Base-by-base conservation (phyloP, 1,140 invertebrate species). In the Caligus rogercresseyi region DNA sequence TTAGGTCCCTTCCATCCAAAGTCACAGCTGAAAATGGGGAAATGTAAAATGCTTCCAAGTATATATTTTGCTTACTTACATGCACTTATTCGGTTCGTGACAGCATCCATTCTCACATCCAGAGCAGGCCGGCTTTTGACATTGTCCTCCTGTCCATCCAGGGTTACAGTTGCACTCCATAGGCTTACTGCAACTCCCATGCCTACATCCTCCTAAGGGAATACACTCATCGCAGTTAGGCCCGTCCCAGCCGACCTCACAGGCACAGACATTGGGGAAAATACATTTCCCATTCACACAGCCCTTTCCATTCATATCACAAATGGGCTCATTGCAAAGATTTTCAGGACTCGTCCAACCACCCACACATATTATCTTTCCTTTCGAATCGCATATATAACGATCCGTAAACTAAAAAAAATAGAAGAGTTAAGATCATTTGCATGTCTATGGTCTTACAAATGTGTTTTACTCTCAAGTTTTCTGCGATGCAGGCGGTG, bases 241-340 rank as follows among this genome's bases (percentile, higher is more conserved):
- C 7, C 87, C 87, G 18, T 84, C 76, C 84, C 86, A 90, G 13
- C 87, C 87, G 4, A 89, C 73, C 23, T 85, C 79, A 71, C 87
- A 90, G 67, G 83, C 79, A 67, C 16, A 43, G n/a, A 43, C 31
- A 43, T 43, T 43, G 31, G 31, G 31, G n/a, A 11, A 43, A 7
- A 43, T 11, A 43, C 31, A 43, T n/a, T 43, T n/a, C n/a, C 31
- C 31, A 43, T 43, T 43, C 31, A 43, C 7, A 43, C 31, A 43
- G 7, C 31, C 31, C n/a, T 43, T 7, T 11, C 31, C 31, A 43
- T 43, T 43, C 31, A 43, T 43, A 43, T 43, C 31, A 43, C 31
- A 43, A n/a, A 43, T n/a, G 7, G 31, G 31, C 31, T 11, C 31
- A 43, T 43, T 43, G 31, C 31, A 43, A 43, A 43, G 31, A 11